Percentiles rank a stretch among this genome's conserved stretches.
phyloP scores from a whole-genome alignment of 1,140 invertebrate species.

The Phymastichus coffea region DNA sequence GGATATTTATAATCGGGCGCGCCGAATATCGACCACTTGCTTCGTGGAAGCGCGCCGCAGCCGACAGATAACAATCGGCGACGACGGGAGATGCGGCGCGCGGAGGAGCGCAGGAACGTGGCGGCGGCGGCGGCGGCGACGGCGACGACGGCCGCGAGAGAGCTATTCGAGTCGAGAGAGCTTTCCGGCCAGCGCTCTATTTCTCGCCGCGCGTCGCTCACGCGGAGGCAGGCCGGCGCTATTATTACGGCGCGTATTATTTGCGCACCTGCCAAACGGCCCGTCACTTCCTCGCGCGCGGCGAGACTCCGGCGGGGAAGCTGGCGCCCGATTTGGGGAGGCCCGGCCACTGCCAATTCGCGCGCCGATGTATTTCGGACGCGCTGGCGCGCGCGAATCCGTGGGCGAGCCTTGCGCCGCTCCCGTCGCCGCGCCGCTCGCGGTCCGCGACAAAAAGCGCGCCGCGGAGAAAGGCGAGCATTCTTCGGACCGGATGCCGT shows the following conservation, averaged over 20 bases:
- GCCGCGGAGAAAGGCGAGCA: constrained; percentile 33
- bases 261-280: constrained; percentile 40
- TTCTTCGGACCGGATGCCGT: constrained; percentile 47
- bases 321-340: constrained; percentile 20
- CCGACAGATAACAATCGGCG: constrained; percentile 27
- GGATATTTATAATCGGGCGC: too few relatives aligned
- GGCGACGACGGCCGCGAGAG: constrained; percentile 30
- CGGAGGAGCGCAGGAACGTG: constrained; percentile 26
- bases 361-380: too few relatives aligned
- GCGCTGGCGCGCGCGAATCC: constrained; percentile 31
- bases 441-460: not conserved
- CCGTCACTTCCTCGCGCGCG: constrained; percentile 37
- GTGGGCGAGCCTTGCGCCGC: constrained; percentile 30
- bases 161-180: constrained; percentile 17
- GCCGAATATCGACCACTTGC: too few relatives aligned
- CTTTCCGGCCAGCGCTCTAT: not conserved
- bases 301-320: not conserved
- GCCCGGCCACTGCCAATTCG: constrained; percentile 2
- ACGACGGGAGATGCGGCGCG: constrained; percentile 21
- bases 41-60: constrained; percentile 15
- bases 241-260: constrained; percentile 41
- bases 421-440: not conserved
- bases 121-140: constrained; percentile 25
- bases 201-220: constrained; percentile 18
- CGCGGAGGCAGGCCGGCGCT: constrained; percentile 25